These are phyloP conservation scores for Ctenomys sociabilis DNA, from an alignment of 2,113 vertebrate species.

Conservation along the genomic window DNA sequence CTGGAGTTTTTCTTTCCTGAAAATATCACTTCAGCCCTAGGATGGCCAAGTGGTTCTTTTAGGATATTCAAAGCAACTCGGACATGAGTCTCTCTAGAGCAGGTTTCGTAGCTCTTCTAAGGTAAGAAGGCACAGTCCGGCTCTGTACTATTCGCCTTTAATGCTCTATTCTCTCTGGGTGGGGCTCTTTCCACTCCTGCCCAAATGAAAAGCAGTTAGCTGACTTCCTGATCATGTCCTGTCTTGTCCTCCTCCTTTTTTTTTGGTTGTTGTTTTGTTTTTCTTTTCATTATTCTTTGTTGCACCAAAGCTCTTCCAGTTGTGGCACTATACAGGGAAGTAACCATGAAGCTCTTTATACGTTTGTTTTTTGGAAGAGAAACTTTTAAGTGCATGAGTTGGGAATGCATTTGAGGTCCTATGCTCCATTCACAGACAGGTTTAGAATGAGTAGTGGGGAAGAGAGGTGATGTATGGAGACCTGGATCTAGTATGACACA, in stretches of 20 bases:
- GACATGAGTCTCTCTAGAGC: not conserved
- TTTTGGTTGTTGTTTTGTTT: not conserved
- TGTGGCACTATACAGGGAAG: not conserved
- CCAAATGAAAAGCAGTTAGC: constrained; percentile 59
- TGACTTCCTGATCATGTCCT: constrained; percentile 63
- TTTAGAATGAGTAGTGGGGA: constrained; percentile 7
- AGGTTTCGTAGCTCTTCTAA: not conserved
- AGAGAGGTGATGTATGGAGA: not conserved
- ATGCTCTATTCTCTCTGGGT: constrained; percentile 47
- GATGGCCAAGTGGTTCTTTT: not conserved
- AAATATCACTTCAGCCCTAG: not conserved
- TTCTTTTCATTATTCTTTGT: constrained; percentile 52
- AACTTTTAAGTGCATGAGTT: constrained; percentile 38
- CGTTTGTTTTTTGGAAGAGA: constrained; percentile 41
- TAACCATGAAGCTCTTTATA: not conserved
- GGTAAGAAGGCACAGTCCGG: not conserved
- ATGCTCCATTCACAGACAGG: not conserved
- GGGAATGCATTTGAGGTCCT: constrained; percentile 4
- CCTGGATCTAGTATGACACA: not conserved
- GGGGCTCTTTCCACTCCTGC: constrained; percentile 63
- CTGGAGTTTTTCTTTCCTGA: not conserved
- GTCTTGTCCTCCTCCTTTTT: constrained; percentile 72
- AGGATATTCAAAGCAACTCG: constrained; percentile 1
- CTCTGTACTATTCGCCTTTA: not conserved
- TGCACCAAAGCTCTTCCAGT: constrained; percentile 40